Evolutionary conservation across 2,113 vertebrate genomes (phyloP).

Genomic region (Acrocephalus kingi): DNA sequence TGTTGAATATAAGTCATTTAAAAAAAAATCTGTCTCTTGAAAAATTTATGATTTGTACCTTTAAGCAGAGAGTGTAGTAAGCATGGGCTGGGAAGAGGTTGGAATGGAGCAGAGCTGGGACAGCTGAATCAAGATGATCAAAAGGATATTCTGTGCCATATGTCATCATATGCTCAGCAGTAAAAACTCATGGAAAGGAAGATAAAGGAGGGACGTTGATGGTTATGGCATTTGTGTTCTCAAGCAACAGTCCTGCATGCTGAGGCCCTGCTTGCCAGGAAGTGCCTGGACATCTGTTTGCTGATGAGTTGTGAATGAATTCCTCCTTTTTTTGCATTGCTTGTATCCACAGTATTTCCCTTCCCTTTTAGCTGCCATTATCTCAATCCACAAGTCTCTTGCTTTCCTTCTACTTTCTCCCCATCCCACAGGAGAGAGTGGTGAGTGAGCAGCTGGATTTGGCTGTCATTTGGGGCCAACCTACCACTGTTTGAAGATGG

Average conservation of each 20-base stretch:
- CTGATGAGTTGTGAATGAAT: neutral
- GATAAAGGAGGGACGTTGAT: neutral
- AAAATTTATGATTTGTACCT: neutral
- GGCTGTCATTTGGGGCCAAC: neutral
- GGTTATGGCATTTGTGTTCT: neutral
- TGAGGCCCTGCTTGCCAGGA: neutral
- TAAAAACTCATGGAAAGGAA: neutral
- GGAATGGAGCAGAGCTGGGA: neutral
- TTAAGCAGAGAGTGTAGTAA: neutral
- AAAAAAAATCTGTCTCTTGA: neutral
- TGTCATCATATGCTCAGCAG: neutral
- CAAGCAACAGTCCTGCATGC: neutral
- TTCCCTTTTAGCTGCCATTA: neutral
- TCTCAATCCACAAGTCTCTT: neutral
- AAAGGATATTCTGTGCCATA: neutral
- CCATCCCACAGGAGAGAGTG: neutral
- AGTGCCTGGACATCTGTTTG: constrained; percentile 1
- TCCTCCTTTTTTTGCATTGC: neutral
- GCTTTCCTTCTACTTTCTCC: neutral
- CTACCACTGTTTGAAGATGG: neutral
- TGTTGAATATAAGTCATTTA: neutral
- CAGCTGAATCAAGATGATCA: neutral
- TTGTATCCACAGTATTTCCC: neutral
- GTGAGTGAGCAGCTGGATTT: neutral
- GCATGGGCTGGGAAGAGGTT: neutral